Evolutionary conservation across 2,113 vertebrate genomes (phyloP).

Genomic region (Panthera tigris): DNA sequence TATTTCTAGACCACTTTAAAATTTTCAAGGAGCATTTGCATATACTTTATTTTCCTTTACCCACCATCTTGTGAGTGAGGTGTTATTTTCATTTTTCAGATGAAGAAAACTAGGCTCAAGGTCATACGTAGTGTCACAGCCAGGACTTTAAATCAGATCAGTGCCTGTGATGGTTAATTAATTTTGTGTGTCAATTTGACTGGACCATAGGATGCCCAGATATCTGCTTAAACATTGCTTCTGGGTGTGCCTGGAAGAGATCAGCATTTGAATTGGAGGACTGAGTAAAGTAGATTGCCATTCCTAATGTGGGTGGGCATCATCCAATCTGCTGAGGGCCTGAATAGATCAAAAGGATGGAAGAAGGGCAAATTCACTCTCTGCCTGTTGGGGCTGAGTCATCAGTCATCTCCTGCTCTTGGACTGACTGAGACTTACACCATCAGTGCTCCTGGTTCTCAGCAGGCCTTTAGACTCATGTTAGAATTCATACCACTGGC

Average conservation of each 20-base stretch:
- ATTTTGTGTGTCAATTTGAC: not conserved
- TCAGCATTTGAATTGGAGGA: not conserved
- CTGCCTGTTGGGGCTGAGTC: not conserved
- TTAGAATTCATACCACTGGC: not conserved
- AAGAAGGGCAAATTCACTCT: not conserved
- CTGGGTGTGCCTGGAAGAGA: not conserved
- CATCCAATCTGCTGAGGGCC: not conserved
- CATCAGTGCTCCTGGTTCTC: not conserved
- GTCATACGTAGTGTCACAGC: not conserved
- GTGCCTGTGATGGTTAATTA: not conserved
- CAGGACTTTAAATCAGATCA: not conserved
- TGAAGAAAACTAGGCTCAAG: slow-evolving; percentile 24
- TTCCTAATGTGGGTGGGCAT: not conserved
- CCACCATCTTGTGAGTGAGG: not conserved
- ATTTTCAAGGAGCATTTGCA: slow-evolving; percentile 52
- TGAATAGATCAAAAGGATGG: not conserved
- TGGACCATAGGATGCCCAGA: not conserved
- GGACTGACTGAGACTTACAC: too few relatives aligned
- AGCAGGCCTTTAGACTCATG: not conserved
- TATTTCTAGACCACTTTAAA: slow-evolving; percentile 46
- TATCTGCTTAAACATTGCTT: not conserved
- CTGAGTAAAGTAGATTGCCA: not conserved
- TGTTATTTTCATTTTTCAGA: slow-evolving; percentile 47
- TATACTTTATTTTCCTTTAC: slow-evolving; percentile 17
- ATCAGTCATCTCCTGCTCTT: not conserved